Base-by-base conservation (phyloP, 2,888 invertebrate species). In the Subacronicta megacephala region DNA sequence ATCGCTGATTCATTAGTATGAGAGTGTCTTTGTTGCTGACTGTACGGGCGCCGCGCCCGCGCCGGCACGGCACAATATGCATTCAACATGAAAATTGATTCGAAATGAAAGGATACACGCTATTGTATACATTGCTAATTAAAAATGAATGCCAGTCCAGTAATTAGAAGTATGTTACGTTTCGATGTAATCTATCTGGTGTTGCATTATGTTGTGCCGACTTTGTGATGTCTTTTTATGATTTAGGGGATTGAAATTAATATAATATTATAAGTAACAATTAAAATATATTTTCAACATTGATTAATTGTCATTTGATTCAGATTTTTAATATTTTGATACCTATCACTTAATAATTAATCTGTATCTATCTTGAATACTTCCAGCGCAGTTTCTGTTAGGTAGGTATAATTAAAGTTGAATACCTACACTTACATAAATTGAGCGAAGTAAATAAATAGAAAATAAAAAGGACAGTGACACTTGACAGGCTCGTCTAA, bases 1-100 rank as follows among this genome's bases (percentile, higher is more conserved):
- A 93, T 92, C 90, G 87, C 85, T 89, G 91, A 92, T 91, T 93
- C 92, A 93, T 93, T 93, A 93, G 90, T 90, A 90, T 86, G 88
- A 90, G 88, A 90, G 92, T 88, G 88, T 89, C 92, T 93, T 93
- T 93, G 92, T 92, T 87, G 81, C 80, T 64, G 80, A 74, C 76
- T 77, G 82, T 77, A 80, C 67, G 76, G 70, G 53, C 66, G 54
- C 51, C 81, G 80, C 31, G 31, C 31, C 31, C 31, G 31, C 31
- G 31, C 31, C 31, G 80, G 82, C 80, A 72, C 74, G 67, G 75
- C 72, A 79, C 84, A 84, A 85, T 83, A 77, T 81, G 78, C 84
- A 88, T 87, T 85, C 87, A 85, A 80, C 80, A 78, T 84, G 83
- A 87, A 87, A 89, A 88, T 85, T 88, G 85, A 89, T 89, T 89